phyloP scores from a whole-genome alignment of 1,140 invertebrate species.

The Neodiprion pinetum region DNA sequence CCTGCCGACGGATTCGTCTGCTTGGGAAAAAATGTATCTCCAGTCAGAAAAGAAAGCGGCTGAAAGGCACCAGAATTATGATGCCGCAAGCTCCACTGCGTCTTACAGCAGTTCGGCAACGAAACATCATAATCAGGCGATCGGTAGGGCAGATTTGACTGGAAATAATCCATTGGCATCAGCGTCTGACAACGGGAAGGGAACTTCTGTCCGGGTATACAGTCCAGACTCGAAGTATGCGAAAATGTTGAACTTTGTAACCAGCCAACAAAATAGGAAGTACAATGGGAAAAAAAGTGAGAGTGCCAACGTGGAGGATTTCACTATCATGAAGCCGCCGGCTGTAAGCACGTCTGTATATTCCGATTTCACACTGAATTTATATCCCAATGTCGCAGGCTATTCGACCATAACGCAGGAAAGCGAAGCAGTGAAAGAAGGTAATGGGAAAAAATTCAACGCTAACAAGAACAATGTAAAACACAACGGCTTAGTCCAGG shows the following conservation, averaged over 20 bases:
- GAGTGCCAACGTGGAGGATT: background rate
- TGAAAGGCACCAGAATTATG: too few species aligned
- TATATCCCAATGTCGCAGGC: background rate
- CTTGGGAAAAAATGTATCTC: too few species aligned
- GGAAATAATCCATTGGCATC: background rate
- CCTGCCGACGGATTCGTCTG: too few species aligned
- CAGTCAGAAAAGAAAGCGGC: too few species aligned
- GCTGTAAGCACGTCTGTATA: background rate
- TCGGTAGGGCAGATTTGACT: too few species aligned
- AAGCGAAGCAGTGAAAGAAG: background rate
- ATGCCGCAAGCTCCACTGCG: too few species aligned
- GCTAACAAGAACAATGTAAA: background rate
- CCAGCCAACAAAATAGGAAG: background rate
- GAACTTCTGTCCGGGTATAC: background rate
- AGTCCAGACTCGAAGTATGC: background rate
- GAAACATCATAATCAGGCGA: too few species aligned
- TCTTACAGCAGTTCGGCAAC: too few species aligned
- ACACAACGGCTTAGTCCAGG: background rate
- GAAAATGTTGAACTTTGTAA: background rate
- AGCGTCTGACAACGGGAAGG: background rate
- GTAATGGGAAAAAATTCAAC: background rate
- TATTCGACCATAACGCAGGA: conserved; percentile 6
- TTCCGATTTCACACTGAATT: conserved; percentile 9
- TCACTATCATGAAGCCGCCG: conserved; percentile 14
- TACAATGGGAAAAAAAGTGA: conserved; percentile 8